Evolutionary conservation across 2,113 vertebrate species (phyloP), one percentile per base, ranked within the genome.

Genomic region (Rhombomys opimus): DNA sequence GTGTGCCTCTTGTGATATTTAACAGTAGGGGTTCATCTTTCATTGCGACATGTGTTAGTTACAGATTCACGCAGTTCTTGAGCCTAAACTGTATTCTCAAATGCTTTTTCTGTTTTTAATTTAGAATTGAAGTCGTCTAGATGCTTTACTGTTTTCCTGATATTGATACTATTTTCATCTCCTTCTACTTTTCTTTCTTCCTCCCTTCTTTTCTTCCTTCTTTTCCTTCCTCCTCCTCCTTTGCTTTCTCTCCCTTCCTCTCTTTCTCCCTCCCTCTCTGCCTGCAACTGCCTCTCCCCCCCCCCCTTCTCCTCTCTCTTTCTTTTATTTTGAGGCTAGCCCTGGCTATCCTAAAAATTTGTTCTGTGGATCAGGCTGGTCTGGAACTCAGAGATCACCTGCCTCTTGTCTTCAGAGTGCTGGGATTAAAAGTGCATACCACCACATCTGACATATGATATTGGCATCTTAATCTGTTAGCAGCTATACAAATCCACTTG

Each of bases 1-100:
- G 98, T 98, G 98, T 89, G 92, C 96, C 97, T 97, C 81, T 97
- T 98, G 98, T 98, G 98, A 98, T 97, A 97, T 98, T 98, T 98
- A 98, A 98, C 98, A 98, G 98, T 98, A 98, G 98, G 63, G 46
- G 95, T 97, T 84, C 82, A 90, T 92, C 97, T 98, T 97, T 98
- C 96, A 98, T 99, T 98, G 98, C 97, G 87, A 91, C 96, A 96
- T 96, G 94, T 98, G 96, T 98, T 98, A 98, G 96, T 94, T 96
- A 93, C 89, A 92, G 97, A 91, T 98, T 97, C 94, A 97, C 96
- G 98, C 1, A 0, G 54, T 95, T 72, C 91, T 97, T 15, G 27
- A 78, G 70, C 98, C 96, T 98, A 97, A 98, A 98, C 98, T 97
- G 96, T 94, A 96, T 96, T 88, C 92, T 5, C 32, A 96, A 59